These are phyloP conservation scores for Erebia aethiops DNA, from an alignment of 2,888 invertebrate species.

Conservation along the genomic window DNA sequence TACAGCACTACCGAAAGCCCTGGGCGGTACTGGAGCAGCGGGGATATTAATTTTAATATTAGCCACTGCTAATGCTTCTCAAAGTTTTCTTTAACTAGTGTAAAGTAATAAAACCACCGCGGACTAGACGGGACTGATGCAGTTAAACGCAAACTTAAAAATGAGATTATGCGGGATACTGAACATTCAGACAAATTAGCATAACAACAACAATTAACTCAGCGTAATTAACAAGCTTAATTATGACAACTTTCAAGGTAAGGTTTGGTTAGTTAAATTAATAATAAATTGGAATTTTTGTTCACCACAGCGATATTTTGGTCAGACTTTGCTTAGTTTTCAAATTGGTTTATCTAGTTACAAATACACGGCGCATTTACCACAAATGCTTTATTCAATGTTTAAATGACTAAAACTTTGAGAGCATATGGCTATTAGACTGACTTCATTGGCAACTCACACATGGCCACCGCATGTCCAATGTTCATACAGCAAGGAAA, in stretches of 20 bases:
- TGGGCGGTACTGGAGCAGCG: conserved; percentile 76
- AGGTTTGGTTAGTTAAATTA: neutral
- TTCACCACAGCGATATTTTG: no score
- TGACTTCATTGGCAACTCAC: conserved; percentile 78
- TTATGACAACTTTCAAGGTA: conserved; percentile 23
- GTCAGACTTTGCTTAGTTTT: no score
- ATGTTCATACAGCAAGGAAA: conserved; percentile 66
- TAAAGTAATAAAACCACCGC: neutral
- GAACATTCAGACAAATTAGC: conserved; percentile 23
- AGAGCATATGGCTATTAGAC: conserved; percentile 65
- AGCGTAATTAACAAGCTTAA: conserved; percentile 23
- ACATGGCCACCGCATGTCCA: conserved; percentile 71
- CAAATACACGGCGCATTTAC: no score
- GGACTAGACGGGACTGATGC: conserved; percentile 16
- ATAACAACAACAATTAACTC: conserved; percentile 26
- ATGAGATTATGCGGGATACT: neutral
- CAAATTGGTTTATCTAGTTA: no score
- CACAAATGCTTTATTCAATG: conserved; percentile 17
- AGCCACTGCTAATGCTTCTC: conserved; percentile 66
- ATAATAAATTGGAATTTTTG: no score
- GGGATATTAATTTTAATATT: conserved; percentile 80
- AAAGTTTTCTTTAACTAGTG: conserved; percentile 54
- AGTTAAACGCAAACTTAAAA: conserved; percentile 3
- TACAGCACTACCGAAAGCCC: conserved; percentile 67
- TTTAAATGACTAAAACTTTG: conserved; percentile 55